phyloP scores from a whole-genome alignment of 30 jellyfish, hydroid and myxozoan genomes.

The Hydractinia echinata region DNA sequence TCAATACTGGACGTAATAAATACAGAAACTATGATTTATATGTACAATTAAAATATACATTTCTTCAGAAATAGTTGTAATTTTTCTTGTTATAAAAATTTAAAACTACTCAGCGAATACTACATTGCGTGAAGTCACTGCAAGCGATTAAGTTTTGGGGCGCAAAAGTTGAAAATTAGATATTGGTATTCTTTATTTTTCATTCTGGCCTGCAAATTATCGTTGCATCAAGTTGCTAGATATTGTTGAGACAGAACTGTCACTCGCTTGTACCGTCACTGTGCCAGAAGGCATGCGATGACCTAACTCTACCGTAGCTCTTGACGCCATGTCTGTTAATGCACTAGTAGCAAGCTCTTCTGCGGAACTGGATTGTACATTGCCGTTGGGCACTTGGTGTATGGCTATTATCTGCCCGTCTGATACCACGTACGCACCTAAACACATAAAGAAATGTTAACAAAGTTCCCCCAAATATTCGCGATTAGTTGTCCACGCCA shows the following conservation, averaged over 20 bases:
- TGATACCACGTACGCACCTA: constrained; percentile 15
- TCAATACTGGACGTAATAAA: too few relatives aligned
- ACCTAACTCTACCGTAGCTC: constrained; percentile 8
- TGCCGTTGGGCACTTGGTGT: constrained; percentile 28
- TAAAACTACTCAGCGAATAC: too few relatives aligned
- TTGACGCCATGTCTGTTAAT: constrained; percentile 85
- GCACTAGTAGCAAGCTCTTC: constrained; percentile 98
- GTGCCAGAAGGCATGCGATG: neutral
- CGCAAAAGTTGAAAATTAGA: too few relatives aligned
- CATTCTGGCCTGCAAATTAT: neutral
- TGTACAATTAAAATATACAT: too few relatives aligned
- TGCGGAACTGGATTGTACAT: constrained; percentile 44
- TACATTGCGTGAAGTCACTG: too few relatives aligned
- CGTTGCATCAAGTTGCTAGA: neutral
- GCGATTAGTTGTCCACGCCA: too few relatives aligned
- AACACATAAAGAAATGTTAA: too few relatives aligned
- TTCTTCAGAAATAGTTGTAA: too few relatives aligned
- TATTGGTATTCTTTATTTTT: neutral
- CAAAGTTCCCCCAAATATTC: too few relatives aligned
- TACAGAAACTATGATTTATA: too few relatives aligned
- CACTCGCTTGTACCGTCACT: constrained; percentile 20
- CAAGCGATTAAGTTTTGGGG: too few relatives aligned
- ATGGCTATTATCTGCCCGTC: constrained; percentile 47
- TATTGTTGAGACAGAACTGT: neutral
- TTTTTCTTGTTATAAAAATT: too few relatives aligned